Evolutionary conservation across 2,113 vertebrate genomes (phyloP), one percentile per base, ranked within the genome.

Genomic region (Albula glossodonta): DNA sequence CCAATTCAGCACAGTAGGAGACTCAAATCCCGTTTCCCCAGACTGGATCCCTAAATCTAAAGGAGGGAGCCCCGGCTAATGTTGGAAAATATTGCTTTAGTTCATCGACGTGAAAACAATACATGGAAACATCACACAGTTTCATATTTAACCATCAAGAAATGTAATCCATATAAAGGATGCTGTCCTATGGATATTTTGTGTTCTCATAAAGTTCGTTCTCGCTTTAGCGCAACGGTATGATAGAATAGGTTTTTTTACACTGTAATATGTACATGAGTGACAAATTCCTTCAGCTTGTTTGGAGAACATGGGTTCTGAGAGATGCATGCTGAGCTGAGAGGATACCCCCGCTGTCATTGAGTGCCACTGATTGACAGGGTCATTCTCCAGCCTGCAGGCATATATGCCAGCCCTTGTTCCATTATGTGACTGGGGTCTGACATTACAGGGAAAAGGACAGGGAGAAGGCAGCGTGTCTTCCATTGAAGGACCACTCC

Each of bases 221-320:
- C 53, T 66, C 17, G 60, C 22, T 15, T 19, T 66, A 19, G 22
- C 22, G 22, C 2, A 7, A 3, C 2, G 19, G 17, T 22, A 19
- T 3, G 60, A 1, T 66, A 66, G 15, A 19, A 19, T 66, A 19
- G 17, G 60, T 66, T 66, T 66, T 22, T 66, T 15, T 66, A 5
- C 2, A 66, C 22, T 66, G 4, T 22, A 66, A 66, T 66, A 66
- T 66, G 94, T 96, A 91, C 91, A 96, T 96, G 95, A 95, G 95
- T 96, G 91, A 96, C 91, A 94, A 93, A 95, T 95, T 95, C 94
- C 94, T 93, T 92, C 89, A 90, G 93, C 93, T 94, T 94, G 91
- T 90, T 94, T 92, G 94, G 91, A 89, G 92, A 89, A 92, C 88
- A 89, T 87, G 90, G 91, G 90, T 90, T 92, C 92, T 66, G 91